Conservation (phyloP, 2,113 vertebrate genomes). For the Platichthys stellatus region DNA sequence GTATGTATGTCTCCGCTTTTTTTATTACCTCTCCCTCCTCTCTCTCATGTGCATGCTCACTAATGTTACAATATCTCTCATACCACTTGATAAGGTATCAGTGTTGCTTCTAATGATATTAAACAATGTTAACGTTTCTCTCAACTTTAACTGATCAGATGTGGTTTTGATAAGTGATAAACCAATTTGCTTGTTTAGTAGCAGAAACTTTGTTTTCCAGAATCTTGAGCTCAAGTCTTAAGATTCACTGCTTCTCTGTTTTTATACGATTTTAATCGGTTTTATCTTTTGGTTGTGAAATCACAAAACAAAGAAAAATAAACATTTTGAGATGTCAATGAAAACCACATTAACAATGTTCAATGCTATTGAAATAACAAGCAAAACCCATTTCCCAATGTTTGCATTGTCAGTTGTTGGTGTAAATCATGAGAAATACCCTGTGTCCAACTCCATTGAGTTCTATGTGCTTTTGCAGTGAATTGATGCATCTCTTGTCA, state of each 20-base stretch:
- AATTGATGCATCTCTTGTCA: neutral
- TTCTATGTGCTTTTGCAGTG: constrained; percentile 1
- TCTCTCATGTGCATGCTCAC: constrained; percentile 32
- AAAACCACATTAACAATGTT: too few relatives aligned
- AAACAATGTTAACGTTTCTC: neutral
- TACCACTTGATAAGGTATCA: neutral
- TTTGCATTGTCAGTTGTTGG: neutral
- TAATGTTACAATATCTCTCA: neutral
- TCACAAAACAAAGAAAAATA: too few relatives aligned
- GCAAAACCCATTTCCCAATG: neutral
- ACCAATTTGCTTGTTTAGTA: too few relatives aligned
- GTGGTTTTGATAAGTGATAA: neutral
- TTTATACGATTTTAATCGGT: too few relatives aligned
- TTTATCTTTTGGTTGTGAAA: too few relatives aligned
- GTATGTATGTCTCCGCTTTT: constrained; percentile 78
- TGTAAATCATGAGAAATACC: neutral
- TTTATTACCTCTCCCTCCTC: constrained; percentile 23
- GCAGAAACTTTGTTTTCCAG: neutral
- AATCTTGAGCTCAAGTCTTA: neutral
- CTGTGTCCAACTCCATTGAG: neutral
- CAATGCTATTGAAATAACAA: neutral
- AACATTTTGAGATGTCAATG: too few relatives aligned
- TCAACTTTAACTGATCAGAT: neutral
- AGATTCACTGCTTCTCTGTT: neutral
- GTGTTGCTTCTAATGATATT: neutral